These are phyloP conservation scores for Epinotia bilunana DNA, from an alignment of 2,888 invertebrate genomes.

Conservation along the genomic window DNA sequence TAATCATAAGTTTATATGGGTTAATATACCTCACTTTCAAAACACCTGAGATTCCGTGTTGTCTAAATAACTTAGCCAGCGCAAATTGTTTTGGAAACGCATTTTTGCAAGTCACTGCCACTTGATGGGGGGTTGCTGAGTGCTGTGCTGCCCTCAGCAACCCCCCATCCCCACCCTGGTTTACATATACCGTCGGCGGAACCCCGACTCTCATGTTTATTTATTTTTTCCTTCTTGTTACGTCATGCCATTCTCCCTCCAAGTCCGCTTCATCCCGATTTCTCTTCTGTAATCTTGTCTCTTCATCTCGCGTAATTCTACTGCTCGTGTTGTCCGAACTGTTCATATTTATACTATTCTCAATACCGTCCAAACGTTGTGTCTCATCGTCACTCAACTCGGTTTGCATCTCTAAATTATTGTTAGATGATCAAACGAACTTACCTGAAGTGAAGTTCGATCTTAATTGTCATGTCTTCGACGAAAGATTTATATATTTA, in stretches of 20 bases:
- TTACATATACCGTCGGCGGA: too few species aligned
- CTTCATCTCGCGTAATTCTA: not conserved
- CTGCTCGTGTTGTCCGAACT: not conserved
- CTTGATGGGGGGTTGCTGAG: too few species aligned
- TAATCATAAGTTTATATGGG: slow-evolving; percentile 35
- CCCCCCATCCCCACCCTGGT: too few species aligned
- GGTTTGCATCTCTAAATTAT: slow-evolving; percentile 1
- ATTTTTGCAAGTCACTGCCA: slow-evolving; percentile 10
- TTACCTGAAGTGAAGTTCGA: too few species aligned
- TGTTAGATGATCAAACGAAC: too few species aligned
- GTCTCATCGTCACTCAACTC: not conserved
- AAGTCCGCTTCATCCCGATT: not conserved
- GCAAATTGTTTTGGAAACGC: slow-evolving; percentile 38
- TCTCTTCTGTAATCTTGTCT: not conserved
- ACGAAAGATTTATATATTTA: too few species aligned
- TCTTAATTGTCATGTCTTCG: too few species aligned
- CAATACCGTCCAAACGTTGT: not conserved
- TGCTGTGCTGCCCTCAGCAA: not conserved
- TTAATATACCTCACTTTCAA: slow-evolving; percentile 37
- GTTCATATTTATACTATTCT: not conserved
- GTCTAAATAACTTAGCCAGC: slow-evolving; percentile 20
- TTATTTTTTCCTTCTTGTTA: not conserved
- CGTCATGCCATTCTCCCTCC: not conserved
- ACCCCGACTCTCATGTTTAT: not conserved
- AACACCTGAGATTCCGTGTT: slow-evolving; percentile 3